Conservation (phyloP, 2,888 invertebrate species). For the Fissipunctia ypsillon region DNA sequence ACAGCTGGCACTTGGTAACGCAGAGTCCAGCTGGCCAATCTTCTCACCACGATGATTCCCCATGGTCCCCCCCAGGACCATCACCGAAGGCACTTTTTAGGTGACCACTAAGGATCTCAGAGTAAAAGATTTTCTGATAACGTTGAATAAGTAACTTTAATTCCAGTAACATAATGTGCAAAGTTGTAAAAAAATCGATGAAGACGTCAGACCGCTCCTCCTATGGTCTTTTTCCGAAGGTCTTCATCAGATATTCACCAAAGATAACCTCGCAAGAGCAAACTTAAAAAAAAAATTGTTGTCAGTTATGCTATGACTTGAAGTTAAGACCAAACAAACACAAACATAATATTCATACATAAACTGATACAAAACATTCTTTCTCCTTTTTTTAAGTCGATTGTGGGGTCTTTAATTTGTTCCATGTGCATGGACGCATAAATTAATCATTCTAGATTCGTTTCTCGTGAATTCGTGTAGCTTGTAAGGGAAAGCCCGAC, state of each 20-base stretch:
- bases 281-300: neutral
- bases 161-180: neutral
- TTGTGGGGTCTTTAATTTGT: neutral
- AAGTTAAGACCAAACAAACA: neutral
- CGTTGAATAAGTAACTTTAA: neutral
- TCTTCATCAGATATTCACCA: neutral
- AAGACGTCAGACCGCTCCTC: neutral
- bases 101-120: no score
- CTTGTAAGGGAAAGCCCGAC: neutral
- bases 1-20: no score
- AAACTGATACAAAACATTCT: no score
- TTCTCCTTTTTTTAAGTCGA: neutral
- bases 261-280: neutral
- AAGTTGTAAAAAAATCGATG: neutral
- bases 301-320: no score
- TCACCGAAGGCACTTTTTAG: no score
- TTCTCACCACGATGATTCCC: no score
- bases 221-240: no score
- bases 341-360: neutral
- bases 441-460: neutral
- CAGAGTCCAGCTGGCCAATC: no score
- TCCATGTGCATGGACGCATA: neutral
- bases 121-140: neutral
- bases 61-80: no score
- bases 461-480: neutral